These are phyloP conservation scores for Haemorhous mexicanus DNA, from an alignment of 2,113 vertebrate genomes.

Conservation along the genomic window DNA sequence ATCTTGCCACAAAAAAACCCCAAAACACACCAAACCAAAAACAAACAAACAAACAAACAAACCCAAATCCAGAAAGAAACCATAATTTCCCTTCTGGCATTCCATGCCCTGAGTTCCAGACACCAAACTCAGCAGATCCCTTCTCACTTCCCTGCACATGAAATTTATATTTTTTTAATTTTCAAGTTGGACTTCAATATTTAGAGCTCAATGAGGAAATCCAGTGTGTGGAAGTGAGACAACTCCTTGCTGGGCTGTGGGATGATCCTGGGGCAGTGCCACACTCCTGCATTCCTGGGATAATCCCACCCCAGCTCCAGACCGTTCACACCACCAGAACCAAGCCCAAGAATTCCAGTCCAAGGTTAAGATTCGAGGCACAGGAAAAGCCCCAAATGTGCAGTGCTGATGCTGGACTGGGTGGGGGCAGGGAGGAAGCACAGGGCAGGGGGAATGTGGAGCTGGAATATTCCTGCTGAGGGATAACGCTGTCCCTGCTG, in stretches of 20 bases:
- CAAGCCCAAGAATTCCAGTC: accelerated
- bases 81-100: accelerated
- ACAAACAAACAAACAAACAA: no score
- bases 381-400: accelerated
- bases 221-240: accelerated
- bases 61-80: background rate
- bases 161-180: background rate
- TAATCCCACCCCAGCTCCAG: background rate
- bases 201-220: background rate
- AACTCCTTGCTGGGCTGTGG: background rate
- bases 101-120: background rate
- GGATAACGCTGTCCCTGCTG: accelerated
- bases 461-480: background rate
- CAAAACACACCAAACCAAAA: no score
- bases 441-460: background rate
- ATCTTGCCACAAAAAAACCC: background rate
- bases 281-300: accelerated
- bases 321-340: background rate
- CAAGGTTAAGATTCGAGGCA: accelerated
- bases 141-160: background rate
- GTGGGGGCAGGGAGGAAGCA: background rate
- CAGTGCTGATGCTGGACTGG: background rate
- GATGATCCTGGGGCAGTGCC: background rate
- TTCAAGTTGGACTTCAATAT: background rate
- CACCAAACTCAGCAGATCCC: background rate